Evolutionary conservation across 1,140 invertebrate genomes (phyloP).

Genomic region (Daktulosphaira vitifoliae): DNA sequence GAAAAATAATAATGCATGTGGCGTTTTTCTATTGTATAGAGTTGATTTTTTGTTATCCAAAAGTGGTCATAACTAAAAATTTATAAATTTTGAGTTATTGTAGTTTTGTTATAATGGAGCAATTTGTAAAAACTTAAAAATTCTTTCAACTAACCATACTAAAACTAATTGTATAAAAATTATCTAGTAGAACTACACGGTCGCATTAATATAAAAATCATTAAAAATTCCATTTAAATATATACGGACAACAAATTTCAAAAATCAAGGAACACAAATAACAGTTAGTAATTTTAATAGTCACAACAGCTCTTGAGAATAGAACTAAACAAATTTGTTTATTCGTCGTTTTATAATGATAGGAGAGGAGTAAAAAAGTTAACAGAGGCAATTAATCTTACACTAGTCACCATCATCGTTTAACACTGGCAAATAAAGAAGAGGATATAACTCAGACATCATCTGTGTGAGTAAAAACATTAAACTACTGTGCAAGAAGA

Average conservation of each 20-base stretch:
- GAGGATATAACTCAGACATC: slow-evolving; percentile 29
- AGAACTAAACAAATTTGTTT: too few species aligned
- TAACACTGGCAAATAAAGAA: slow-evolving; percentile 23
- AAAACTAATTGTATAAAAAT: too few species aligned
- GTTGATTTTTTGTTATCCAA: too few species aligned
- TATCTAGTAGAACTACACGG: too few species aligned
- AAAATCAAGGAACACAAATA: slow-evolving; percentile 14
- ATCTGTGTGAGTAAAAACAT: slow-evolving; percentile 12
- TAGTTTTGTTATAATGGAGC: too few species aligned
- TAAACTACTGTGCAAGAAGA: not conserved
- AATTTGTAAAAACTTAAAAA: slow-evolving; percentile 1
- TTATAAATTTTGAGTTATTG: too few species aligned
- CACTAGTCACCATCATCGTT: too few species aligned
- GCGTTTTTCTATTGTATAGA: too few species aligned
- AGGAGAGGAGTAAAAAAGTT: slow-evolving; percentile 14
- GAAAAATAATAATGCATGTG: too few species aligned
- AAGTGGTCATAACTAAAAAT: too few species aligned
- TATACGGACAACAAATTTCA: slow-evolving; percentile 11
- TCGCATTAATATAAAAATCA: too few species aligned
- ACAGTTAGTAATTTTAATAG: not conserved
- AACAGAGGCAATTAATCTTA: slow-evolving; percentile 10
- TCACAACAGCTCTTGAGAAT: not conserved
- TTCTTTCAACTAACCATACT: slow-evolving; percentile 6
- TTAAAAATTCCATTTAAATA: slow-evolving; percentile 14
- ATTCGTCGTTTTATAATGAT: too few species aligned